Conservation (phyloP, 2,888 invertebrate species). For the Drosophila gaucha region DNA sequence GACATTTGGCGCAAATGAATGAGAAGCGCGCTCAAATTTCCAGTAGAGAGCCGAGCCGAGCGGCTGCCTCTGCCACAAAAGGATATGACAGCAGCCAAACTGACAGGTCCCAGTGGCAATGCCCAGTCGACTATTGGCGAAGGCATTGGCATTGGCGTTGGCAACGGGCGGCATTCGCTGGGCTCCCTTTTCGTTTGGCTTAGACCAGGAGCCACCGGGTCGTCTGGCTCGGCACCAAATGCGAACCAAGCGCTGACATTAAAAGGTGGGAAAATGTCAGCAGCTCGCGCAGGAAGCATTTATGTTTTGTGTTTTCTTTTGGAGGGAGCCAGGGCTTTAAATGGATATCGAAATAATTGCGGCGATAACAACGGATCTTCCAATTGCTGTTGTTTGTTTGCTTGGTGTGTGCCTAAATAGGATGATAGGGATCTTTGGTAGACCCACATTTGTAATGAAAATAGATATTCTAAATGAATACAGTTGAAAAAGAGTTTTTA, state of each 20-base stretch:
- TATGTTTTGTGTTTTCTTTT: not conserved
- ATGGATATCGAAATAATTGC: slow-evolving; percentile 57
- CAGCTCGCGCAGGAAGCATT: slow-evolving; percentile 51
- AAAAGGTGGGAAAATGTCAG: slow-evolving; percentile 84
- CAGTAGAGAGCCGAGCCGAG: slow-evolving; percentile 26
- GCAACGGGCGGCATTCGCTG: slow-evolving; percentile 7
- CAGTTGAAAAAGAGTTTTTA: no score
- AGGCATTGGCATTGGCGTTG: slow-evolving; percentile 27
- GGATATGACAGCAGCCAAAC: slow-evolving; percentile 74
- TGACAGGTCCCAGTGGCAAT: slow-evolving; percentile 41
- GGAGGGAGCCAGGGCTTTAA: slow-evolving; percentile 11
- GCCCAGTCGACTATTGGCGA: slow-evolving; percentile 40
- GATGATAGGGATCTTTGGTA: not conserved
- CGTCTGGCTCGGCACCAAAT: slow-evolving; percentile 36
- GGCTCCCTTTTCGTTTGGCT: not conserved
- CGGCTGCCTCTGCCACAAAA: slow-evolving; percentile 63
- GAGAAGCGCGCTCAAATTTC: slow-evolving; percentile 71
- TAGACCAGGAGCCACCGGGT: slow-evolving; percentile 46
- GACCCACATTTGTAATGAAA: not conserved
- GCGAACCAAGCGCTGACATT: slow-evolving; percentile 75
- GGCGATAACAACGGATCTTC: slow-evolving; percentile 25
- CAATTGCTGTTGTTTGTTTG: not conserved
- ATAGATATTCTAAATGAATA: not conserved
- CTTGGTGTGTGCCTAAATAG: not conserved
- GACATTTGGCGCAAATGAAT: slow-evolving; percentile 81